Conservation (phyloP, 2,797 vertebrate species). For the Austrolebias charrua region DNA sequence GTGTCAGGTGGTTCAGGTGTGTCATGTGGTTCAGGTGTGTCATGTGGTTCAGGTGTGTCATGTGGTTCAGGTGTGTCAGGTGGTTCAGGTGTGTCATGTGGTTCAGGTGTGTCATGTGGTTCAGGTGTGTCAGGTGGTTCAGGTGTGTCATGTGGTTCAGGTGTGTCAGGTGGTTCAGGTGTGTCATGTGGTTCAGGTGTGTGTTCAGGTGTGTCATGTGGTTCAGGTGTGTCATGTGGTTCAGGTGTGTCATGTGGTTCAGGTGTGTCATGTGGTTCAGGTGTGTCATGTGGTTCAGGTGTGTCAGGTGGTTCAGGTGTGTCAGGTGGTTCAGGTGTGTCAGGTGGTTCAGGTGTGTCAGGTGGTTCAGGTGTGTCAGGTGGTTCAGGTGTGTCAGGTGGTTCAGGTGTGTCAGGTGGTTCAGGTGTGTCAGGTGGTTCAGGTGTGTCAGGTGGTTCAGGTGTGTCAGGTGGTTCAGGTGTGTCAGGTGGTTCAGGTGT, state of each 20-base stretch:
- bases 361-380: conserved; percentile 20
- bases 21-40: conserved; percentile 16
- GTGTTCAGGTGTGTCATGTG: too few relatives aligned
- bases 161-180: too few relatives aligned
- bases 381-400: conserved; percentile 18
- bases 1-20: conserved; percentile 8
- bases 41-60: conserved; percentile 28
- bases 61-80: too few relatives aligned
- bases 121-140: too few relatives aligned
- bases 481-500: conserved; percentile 16
- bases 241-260: conserved; percentile 25
- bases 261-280: conserved; percentile 18
- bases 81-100: conserved; percentile 18
- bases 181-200: conserved; percentile 21
- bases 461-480: conserved; percentile 18
- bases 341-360: conserved; percentile 27
- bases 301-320: conserved; percentile 16
- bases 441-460: conserved; percentile 18
- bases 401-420: conserved; percentile 16
- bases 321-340: conserved; percentile 16
- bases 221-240: conserved; percentile 16
- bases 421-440: conserved; percentile 25
- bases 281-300: conserved; percentile 18
- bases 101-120: conserved; percentile 20
- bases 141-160: conserved; percentile 15